Evolutionary conservation across 2,888 invertebrate species (phyloP).

Genomic region (Platycheirus rosarum): DNA sequence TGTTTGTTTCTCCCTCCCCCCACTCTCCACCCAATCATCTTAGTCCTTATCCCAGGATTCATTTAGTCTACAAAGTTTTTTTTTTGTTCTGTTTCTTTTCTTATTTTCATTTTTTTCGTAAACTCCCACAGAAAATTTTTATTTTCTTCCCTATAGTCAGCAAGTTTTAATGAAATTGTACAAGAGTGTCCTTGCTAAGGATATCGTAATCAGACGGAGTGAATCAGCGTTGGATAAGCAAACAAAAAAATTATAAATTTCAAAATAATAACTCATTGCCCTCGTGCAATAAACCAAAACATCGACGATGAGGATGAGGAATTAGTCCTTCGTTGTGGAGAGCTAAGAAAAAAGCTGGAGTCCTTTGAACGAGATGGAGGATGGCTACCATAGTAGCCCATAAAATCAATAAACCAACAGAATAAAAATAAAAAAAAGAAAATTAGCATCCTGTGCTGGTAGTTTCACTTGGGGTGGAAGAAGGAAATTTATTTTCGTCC

Average conservation of each 20-base stretch:
- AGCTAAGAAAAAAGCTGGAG: neutral
- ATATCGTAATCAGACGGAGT: conserved; percentile 6
- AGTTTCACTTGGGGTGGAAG: neutral
- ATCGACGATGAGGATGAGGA: conserved; percentile 7
- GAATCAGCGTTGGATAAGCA: neutral
- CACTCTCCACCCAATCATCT: neutral
- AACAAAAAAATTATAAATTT: conserved; percentile 8
- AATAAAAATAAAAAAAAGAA: neutral
- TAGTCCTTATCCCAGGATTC: neutral
- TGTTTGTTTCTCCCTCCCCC: conserved; percentile 5
- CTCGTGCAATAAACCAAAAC: conserved; percentile 16
- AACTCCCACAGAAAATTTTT: conserved; percentile 7
- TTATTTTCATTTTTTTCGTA: neutral
- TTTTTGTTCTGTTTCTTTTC: too few relatives aligned
- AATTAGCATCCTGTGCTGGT: neutral
- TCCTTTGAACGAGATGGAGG: neutral
- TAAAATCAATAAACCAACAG: conserved; percentile 2
- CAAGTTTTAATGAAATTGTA: conserved; percentile 36
- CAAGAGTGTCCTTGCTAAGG: conserved; percentile 19
- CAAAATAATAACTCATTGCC: conserved; percentile 30
- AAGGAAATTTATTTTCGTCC: conserved; percentile 1
- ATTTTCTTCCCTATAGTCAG: neutral
- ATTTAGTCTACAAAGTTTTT: conserved; percentile 9
- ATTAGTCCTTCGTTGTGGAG: conserved; percentile 5
- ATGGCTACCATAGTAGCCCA: neutral